Evolutionary conservation across 2,888 invertebrate genomes (phyloP), one percentile per base, ranked within the genome.

Genomic region (Apotomis betuletana): DNA sequence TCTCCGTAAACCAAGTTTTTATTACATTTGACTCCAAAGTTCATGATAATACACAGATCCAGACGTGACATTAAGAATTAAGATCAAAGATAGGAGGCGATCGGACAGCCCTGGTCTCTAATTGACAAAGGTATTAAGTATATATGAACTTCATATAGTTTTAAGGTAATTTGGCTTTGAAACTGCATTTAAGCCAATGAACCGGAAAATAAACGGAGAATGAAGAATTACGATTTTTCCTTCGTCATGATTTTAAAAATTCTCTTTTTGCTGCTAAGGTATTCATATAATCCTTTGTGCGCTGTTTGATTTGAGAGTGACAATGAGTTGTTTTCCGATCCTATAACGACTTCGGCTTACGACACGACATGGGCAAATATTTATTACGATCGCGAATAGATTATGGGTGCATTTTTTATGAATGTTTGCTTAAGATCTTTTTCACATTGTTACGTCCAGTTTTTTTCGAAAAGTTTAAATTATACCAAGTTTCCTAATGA

Each of bases 1-100:
- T 38, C 38, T 57, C 9, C 49, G 9, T 49, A 10, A 6, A 10
- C 36, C 10, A 60, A 61, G 46, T 61, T 61, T 61, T 61, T 49
- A 61, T 13, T 61, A 46, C 46, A 61, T 46, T 27, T 27, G 41
- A 46, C 15, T 61, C 41, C 15, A 10, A 10, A 61, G 27, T 46
- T 27, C 10, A 57, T 27, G 46, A 61, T 61, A 61, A 49, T n/a
- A 41, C n/a, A 10, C 41, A n/a, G 3, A 46, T 61, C 46, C 27
- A 46, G 15, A 61, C 10, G 46, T 61, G 46, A 61, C 13, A 38
- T 44, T 44, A 44, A 60, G 41, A 41, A 13, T 41, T 8, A 60
- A 41, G 41, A 59, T 59, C 41, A 41, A 60, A 15, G 49, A 49
- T 49, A 10, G 9, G 49, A 49, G 9, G 9, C 13, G 59, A 15